Evolutionary conservation across 1,140 invertebrate species (phyloP).

Genomic region (Potamilus streckersoni): DNA sequence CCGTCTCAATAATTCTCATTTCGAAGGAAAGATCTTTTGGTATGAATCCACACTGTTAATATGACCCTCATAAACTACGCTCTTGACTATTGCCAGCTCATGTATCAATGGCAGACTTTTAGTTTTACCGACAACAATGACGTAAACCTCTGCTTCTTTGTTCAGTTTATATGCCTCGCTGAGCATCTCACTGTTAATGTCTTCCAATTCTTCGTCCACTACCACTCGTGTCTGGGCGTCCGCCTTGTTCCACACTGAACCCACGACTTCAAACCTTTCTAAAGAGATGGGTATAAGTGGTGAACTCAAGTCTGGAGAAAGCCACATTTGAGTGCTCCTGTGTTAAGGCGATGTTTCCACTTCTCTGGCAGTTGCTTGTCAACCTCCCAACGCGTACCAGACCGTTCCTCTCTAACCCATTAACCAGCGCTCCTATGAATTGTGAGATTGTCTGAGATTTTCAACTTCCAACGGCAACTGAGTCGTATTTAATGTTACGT

Average conservation of each 20-base stretch:
- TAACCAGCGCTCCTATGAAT: constrained; percentile 41
- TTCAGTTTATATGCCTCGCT: constrained; percentile 8
- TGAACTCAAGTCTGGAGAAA: constrained; percentile 17
- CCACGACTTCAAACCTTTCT: constrained; percentile 28
- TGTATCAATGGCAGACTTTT: not conserved
- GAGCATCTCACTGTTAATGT: not conserved
- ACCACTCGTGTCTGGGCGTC: constrained; percentile 29
- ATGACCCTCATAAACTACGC: not conserved
- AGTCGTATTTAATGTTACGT: constrained; percentile 54
- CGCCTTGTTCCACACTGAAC: constrained; percentile 30
- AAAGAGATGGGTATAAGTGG: constrained; percentile 28
- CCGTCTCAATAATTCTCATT: constrained; percentile 5
- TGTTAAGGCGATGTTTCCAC: constrained; percentile 38
- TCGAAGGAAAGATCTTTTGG: not conserved
- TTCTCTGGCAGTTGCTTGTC: constrained; percentile 38
- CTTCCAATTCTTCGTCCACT: constrained; percentile 18
- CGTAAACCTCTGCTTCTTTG: constrained; percentile 7
- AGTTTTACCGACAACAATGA: constrained; percentile 8
- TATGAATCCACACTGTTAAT: constrained; percentile 15
- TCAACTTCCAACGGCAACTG: constrained; percentile 26
- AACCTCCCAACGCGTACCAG: constrained; percentile 42
- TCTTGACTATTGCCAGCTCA: not conserved
- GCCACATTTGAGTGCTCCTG: constrained; percentile 23
- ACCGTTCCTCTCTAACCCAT: constrained; percentile 35
- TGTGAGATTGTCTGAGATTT: constrained; percentile 33